These are phyloP conservation scores for Nasonia longicornis DNA, from an alignment of 1,140 invertebrate species.

Conservation along the genomic window DNA sequence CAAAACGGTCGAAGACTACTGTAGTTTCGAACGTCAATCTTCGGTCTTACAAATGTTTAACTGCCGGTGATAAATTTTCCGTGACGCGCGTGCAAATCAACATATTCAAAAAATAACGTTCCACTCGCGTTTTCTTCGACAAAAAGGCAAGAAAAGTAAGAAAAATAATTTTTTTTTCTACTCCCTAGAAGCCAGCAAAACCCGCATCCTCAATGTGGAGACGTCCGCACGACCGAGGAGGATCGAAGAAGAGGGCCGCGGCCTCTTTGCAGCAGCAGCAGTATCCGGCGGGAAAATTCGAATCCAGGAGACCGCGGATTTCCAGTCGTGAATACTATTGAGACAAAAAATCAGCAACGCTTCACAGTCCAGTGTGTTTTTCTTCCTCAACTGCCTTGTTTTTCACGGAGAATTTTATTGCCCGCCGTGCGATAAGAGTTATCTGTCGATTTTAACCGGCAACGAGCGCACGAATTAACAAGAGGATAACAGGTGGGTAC, in stretches of 20 bases:
- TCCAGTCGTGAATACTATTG: slow-evolving; percentile 12
- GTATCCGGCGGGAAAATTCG: slow-evolving; percentile 28
- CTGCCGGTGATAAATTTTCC: no score
- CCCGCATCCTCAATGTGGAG: slow-evolving; percentile 29
- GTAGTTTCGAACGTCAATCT: no score
- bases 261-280: slow-evolving; percentile 12
- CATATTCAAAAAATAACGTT: no score
- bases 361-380: not conserved
- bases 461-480: not conserved
- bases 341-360: not conserved
- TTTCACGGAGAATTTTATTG: not conserved
- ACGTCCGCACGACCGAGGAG: not conserved
- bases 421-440: no score
- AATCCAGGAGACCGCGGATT: slow-evolving; percentile 6
- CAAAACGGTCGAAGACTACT: no score
- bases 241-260: slow-evolving; percentile 8
- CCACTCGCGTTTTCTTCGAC: no score
- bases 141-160: no score
- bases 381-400: not conserved
- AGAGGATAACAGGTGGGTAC: slow-evolving; percentile 12
- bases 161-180: not conserved
- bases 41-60: no score
- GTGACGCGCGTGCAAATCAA: no score
- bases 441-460: no score
- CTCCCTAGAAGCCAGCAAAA: not conserved